These are phyloP conservation scores for Chloroclystis v-ata DNA, from an alignment of 2,888 invertebrate genomes.

Conservation along the genomic window DNA sequence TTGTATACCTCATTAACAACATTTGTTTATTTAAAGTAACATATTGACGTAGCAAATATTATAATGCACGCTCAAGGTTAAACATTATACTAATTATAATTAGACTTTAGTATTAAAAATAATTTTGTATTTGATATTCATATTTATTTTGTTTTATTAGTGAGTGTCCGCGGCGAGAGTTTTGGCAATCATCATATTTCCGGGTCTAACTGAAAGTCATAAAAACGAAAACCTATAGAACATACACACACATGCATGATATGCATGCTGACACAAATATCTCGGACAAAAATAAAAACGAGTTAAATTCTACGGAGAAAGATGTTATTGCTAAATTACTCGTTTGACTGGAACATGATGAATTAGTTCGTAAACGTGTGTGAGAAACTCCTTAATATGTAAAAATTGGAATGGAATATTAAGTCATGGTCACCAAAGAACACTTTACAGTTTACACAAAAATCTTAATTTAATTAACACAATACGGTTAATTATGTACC, in stretches of 20 bases:
- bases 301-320: conserved; percentile 36
- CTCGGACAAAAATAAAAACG: conserved; percentile 45
- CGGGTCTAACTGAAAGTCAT: conserved; percentile 30
- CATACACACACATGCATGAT: conserved; percentile 7
- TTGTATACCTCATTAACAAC: background rate
- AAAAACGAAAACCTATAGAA: conserved; percentile 26
- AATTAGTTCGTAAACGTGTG: background rate
- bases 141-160: too few relatives aligned
- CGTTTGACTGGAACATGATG: background rate
- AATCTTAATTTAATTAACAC: too few relatives aligned
- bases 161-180: too few relatives aligned
- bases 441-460: too few relatives aligned
- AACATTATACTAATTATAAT: background rate
- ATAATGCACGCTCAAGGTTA: background rate
- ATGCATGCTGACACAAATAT: conserved; percentile 48
- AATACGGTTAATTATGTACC: too few relatives aligned
- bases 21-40: background rate
- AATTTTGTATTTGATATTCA: too few relatives aligned
- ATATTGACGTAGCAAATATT: background rate
- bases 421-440: too few relatives aligned
- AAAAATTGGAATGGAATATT: too few relatives aligned
- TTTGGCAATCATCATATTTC: too few relatives aligned
- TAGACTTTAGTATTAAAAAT: too few relatives aligned
- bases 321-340: conserved; percentile 26
- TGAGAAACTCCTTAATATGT: too few relatives aligned